Evolutionary conservation across 2,888 invertebrate genomes (phyloP), one percentile per base, ranked within the genome.

Genomic region (Sussaba pulchella): DNA sequence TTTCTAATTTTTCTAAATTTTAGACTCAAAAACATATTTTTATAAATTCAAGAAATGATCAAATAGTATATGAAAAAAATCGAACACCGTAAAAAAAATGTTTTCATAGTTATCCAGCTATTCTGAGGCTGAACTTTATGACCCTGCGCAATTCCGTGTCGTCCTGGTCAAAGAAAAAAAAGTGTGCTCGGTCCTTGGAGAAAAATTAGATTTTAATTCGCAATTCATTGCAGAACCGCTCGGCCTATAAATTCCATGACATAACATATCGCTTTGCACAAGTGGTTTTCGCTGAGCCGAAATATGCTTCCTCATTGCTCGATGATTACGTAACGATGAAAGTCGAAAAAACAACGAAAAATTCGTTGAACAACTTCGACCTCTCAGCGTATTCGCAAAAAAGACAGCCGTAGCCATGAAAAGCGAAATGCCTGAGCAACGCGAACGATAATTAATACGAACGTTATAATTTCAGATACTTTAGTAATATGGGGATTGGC

Each of bases 401-500:
- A 21, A 21, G n/a, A 19, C 12, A 50, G 21, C 12, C 1, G 24
- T 4, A 24, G 52, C 2, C 45, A 45, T 17, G n/a, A n/a, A n/a
- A 17, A 45, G 5, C 21, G 10, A 41, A 43, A 61, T 9, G 10
- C 21, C 12, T 41, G 12, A 41, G 41, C 39, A 61, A 63, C 36
- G 12, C 39, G 8, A 39, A 12, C 4, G 8, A 39, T 12, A 12
- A 47, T 54, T 17, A n/a, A 14, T 6, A 54, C n/a, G 24, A 26
- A 9, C 67, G 47, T 57, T 63, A 39, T 57, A 0, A 26, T 45
- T 43, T 43, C 63, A 81, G 81, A 81, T 81, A 74, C 74, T 74
- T 45, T 81, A 45, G 77, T 78, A 70, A 81, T 81, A 81, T 81
- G 81, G 81, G 74, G 81, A 45, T 59, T 81, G 74, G 73, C 81